Conservation (phyloP, 35 echinoderm and acorn worm species). For the Diadema setosum region DNA sequence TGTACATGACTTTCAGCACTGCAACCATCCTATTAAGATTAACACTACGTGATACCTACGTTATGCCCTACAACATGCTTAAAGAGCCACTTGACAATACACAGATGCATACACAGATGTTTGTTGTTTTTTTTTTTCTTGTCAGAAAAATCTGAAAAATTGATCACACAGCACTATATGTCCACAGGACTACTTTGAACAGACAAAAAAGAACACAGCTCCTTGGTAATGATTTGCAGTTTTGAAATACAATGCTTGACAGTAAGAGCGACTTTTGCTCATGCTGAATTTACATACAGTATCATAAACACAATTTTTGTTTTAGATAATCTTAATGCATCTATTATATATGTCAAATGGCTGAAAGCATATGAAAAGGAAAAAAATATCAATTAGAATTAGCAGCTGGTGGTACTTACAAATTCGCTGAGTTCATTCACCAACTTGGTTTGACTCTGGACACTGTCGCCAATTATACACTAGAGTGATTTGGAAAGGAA, state of each 20-base stretch:
- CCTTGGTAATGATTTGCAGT: no score
- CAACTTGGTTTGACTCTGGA: conserved; percentile 1
- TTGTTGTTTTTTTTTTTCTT: neutral
- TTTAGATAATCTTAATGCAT: no score
- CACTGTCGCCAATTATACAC: conserved; percentile 5
- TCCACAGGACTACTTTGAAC: no score
- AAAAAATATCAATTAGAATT: no score
- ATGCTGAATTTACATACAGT: no score
- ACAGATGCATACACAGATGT: neutral
- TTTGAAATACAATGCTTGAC: no score
- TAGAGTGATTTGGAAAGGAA: conserved; percentile 11
- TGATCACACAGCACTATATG: no score
- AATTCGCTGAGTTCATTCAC: neutral
- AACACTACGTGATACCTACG: neutral
- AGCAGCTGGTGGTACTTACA: conserved; percentile 5
- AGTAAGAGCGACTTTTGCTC: no score
- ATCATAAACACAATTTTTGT: no score
- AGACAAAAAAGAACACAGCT: no score
- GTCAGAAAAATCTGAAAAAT: neutral
- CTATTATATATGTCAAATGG: neutral
- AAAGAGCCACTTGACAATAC: neutral
- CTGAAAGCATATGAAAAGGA: neutral
- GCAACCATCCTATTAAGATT: neutral
- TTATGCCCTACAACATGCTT: neutral
- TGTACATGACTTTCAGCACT: neutral